A percentile compares a stretch with the other conserved stretches of the same genome.
These are phyloP conservation scores for Lagopus leucura DNA, from an alignment of 2,113 vertebrate genomes.

Conservation along the genomic window DNA sequence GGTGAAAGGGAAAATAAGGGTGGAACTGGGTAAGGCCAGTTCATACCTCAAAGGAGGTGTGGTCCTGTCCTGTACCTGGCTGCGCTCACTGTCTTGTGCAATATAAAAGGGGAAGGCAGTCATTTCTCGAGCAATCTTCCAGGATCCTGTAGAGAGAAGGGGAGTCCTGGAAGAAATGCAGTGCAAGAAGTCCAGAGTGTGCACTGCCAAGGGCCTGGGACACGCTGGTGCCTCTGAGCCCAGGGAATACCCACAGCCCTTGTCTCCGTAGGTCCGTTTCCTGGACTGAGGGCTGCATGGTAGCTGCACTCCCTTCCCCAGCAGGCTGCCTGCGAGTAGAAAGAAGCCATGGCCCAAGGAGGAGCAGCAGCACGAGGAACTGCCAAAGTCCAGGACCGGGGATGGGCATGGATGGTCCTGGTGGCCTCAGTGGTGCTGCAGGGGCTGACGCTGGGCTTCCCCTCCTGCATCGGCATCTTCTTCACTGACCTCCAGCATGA, in stretches of 20 bases:
- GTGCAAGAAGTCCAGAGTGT: neutral
- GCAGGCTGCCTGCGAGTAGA: neutral
- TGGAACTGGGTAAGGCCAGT: slow-evolving; percentile 14
- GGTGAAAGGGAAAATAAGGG: slow-evolving; percentile 69
- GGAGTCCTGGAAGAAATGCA: slow-evolving; percentile 41
- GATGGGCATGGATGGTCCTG: slow-evolving; percentile 93
- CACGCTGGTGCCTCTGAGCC: neutral
- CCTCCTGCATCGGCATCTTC: slow-evolving; percentile 87
- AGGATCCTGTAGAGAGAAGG: neutral
- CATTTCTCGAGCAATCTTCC: slow-evolving; percentile 18
- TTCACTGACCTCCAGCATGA: slow-evolving; percentile 90
- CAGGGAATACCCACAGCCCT: neutral
- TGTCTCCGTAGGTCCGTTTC: rapidly evolving
- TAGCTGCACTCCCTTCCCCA: neutral
- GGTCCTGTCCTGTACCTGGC: slow-evolving; percentile 39
- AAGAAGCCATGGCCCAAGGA: slow-evolving; percentile 52
- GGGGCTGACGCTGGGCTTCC: slow-evolving; percentile 87
- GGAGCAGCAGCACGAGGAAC: neutral
- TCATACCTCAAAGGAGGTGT: slow-evolving; percentile 61
- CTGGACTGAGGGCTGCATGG: neutral
- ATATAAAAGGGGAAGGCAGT: slow-evolving; percentile 57
- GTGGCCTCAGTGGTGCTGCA: slow-evolving; percentile 82
- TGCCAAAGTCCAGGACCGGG: slow-evolving; percentile 65
- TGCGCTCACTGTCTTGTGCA: slow-evolving; percentile 33
- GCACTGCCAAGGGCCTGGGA: neutral